Conservation (phyloP, 1,140 invertebrate genomes). For the Pseudomyrmex concolor region DNA sequence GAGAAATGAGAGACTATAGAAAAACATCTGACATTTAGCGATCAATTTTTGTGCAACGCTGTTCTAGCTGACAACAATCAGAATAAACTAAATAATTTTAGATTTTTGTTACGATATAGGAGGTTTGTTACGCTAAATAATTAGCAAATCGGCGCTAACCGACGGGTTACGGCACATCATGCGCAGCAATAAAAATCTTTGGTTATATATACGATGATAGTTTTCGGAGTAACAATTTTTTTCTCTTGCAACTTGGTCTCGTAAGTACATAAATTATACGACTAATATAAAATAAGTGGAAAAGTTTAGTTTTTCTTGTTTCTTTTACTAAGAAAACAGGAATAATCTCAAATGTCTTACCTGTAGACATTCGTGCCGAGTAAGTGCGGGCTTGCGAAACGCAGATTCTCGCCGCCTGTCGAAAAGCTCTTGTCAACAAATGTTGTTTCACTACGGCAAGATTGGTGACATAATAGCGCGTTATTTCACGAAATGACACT, state of each 20-base stretch:
- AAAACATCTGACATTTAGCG: not conserved
- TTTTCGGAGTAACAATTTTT: too few species aligned
- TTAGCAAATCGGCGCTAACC: constrained; percentile 20
- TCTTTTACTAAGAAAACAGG: too few species aligned
- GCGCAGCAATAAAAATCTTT: constrained; percentile 7
- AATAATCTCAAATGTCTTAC: constrained; percentile 28
- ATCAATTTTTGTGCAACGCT: not conserved
- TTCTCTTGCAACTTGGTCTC: too few species aligned
- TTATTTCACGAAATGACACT: constrained; percentile 22
- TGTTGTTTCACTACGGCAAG: constrained; percentile 29
- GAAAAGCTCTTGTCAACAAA: not conserved
- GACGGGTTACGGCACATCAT: constrained; percentile 20
- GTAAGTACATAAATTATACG: too few species aligned
- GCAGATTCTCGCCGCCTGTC: constrained; percentile 27
- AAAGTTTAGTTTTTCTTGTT: too few species aligned
- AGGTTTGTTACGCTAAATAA: constrained; percentile 8
- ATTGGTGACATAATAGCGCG: constrained; percentile 17
- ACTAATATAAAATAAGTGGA: too few species aligned
- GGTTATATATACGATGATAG: too few species aligned
- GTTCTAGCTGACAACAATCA: not conserved
- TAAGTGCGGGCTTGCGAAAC: not conserved
- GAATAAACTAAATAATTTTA: constrained; percentile 29
- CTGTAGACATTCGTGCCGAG: constrained; percentile 41
- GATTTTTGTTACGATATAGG: not conserved
- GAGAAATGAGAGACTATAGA: too few species aligned